phyloP scores from a whole-genome alignment of 2,113 vertebrate genomes.

The Alethe diademata region DNA sequence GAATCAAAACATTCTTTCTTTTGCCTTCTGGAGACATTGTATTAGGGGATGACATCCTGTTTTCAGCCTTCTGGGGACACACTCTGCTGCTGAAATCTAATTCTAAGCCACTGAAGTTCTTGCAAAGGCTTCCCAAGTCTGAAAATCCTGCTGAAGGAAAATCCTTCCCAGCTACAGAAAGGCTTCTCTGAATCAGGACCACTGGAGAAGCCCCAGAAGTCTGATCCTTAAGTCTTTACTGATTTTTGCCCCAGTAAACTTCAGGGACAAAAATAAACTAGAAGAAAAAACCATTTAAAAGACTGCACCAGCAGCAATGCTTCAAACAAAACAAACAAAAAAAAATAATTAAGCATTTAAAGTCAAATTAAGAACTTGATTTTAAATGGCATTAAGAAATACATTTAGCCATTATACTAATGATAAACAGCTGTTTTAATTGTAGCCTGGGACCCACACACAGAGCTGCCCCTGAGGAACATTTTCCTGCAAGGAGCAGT shows the following conservation, averaged over 20 bases:
- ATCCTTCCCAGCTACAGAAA: not conserved
- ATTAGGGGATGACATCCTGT: not conserved
- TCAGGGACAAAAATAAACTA: not conserved
- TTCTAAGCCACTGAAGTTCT: not conserved
- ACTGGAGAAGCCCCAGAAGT: not conserved
- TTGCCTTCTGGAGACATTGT: not conserved
- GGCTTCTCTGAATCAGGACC: not conserved
- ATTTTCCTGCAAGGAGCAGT: not conserved
- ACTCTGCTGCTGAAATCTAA: not conserved
- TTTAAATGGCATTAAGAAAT: not conserved
- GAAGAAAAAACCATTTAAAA: not conserved
- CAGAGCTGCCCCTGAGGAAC: not conserved
- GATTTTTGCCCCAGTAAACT: not conserved
- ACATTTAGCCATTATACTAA: not conserved
- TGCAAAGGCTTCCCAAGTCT: not conserved
- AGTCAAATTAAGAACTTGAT: not conserved
- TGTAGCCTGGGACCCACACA: not conserved
- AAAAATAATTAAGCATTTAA: not conserved
- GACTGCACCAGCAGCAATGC: not conserved
- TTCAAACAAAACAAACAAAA: not conserved
- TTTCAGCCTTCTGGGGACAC: not conserved
- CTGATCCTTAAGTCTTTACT: not conserved
- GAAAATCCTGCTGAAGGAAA: not conserved
- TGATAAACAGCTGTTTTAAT: not conserved
- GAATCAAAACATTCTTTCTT: not conserved